A percentile compares a stretch with the other conserved stretches of the same genome.
Evolutionary conservation across 2,888 invertebrate species (phyloP).

Genomic region (Macrophya annulata): DNA sequence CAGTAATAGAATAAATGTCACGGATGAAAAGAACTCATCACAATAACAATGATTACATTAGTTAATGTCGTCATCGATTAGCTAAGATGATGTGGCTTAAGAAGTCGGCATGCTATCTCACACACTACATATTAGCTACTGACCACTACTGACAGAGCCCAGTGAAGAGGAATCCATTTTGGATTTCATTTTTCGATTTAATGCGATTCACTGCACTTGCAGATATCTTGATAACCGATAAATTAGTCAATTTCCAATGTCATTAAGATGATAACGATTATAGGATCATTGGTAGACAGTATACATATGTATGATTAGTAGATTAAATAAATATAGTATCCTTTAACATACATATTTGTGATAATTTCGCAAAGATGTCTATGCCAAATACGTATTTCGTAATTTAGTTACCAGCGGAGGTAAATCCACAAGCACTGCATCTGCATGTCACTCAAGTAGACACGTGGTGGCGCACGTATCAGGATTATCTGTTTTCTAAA

Average conservation of each 20-base stretch:
- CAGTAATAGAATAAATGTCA: neutral
- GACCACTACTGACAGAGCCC: neutral
- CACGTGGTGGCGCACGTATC: neutral
- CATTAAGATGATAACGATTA: neutral
- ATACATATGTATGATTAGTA: too few species aligned
- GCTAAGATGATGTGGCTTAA: neutral
- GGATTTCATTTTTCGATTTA: neutral
- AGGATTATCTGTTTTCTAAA: neutral
- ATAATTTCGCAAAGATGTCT: neutral
- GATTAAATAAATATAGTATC: neutral
- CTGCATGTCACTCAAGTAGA: neutral
- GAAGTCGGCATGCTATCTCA: neutral
- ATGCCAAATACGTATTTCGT: neutral
- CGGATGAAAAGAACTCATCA: neutral
- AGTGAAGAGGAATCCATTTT: neutral
- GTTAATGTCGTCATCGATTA: neutral
- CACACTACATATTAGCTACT: neutral
- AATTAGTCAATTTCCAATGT: neutral
- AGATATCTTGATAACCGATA: constrained; percentile 4
- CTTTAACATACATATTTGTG: neutral
- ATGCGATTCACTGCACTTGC: neutral
- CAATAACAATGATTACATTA: neutral
- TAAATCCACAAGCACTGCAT: neutral
- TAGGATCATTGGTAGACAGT: neutral
- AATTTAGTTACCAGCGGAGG: neutral